Conservation (phyloP, 2,888 invertebrate genomes). For the Cryptus viduatorius region DNA sequence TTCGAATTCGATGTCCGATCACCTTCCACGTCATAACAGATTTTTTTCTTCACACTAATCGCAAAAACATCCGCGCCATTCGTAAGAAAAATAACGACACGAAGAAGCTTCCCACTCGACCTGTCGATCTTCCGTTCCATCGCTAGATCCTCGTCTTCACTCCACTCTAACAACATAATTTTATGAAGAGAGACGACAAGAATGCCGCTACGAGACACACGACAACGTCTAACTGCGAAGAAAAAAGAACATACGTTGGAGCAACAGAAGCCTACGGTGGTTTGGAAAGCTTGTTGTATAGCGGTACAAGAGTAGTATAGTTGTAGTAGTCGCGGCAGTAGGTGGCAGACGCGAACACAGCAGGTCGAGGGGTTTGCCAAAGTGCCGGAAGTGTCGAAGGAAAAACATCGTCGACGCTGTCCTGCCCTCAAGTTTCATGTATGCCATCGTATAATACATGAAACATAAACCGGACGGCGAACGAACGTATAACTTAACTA, state of each 20-base stretch:
- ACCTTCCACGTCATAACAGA: no score
- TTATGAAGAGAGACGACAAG: neutral
- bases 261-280: neutral
- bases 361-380: slow-evolving; percentile 25
- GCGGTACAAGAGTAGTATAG: neutral
- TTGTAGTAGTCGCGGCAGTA: slow-evolving; percentile 1
- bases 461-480: neutral
- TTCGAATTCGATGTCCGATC: no score
- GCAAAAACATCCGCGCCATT: neutral
- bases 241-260: neutral
- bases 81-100: neutral
- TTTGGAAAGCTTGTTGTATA: neutral
- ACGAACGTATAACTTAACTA: neutral
- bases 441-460: neutral
- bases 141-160: neutral
- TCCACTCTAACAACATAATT: neutral
- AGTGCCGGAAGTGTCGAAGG: slow-evolving; percentile 58
- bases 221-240: neutral
- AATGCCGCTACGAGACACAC: neutral
- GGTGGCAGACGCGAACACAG: slow-evolving; percentile 16
- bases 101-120: neutral
- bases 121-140: neutral
- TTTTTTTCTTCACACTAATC: neutral
- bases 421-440: slow-evolving; percentile 3
- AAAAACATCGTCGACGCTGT: slow-evolving; percentile 48